These are phyloP conservation scores for Indri indri DNA, from an alignment of 2,113 vertebrate genomes.

Conservation along the genomic window DNA sequence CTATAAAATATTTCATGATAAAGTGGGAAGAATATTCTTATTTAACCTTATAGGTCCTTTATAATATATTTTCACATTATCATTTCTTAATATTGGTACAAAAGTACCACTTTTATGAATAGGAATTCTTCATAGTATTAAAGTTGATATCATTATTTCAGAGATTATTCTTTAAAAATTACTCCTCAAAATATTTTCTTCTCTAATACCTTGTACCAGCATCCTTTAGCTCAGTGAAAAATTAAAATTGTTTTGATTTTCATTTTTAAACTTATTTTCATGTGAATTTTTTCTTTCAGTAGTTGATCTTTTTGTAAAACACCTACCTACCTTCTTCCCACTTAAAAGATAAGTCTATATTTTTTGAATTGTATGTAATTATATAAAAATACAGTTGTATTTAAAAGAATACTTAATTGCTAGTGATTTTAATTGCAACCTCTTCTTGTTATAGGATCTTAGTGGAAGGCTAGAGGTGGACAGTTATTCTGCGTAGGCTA, in stretches of 20 bases:
- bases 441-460: neutral
- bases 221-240: slow-evolving; percentile 12
- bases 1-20: slow-evolving; percentile 5
- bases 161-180: slow-evolving; percentile 5
- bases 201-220: neutral
- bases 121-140: neutral
- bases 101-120: neutral
- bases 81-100: neutral
- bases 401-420: neutral
- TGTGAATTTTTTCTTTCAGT: neutral
- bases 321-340: neutral
- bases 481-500: neutral
- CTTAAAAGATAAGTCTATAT: neutral
- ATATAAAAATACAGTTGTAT: neutral
- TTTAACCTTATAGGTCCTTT: neutral
- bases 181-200: neutral
- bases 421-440: neutral
- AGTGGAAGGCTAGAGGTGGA: neutral
- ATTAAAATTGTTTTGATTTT: slow-evolving; percentile 24
- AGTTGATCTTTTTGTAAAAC: neutral
- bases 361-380: neutral
- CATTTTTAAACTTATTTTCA: neutral
- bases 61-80: neutral
- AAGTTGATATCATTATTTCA: neutral
- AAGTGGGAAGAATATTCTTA: neutral